Base-by-base conservation (phyloP, 2,113 vertebrate species). In the Cyprinodon brontotheroides region DNA sequence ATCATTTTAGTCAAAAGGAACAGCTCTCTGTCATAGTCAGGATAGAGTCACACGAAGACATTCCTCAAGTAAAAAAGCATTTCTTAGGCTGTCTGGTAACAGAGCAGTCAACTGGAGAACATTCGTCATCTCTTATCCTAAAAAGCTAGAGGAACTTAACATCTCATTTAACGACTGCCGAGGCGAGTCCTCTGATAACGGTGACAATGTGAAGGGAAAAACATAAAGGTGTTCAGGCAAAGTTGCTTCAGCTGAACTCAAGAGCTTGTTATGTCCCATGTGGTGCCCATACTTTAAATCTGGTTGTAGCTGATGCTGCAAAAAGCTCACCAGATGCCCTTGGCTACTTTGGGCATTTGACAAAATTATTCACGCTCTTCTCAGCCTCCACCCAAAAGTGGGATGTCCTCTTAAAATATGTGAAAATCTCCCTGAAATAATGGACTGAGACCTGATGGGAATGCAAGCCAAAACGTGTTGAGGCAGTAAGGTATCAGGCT, bases 91-190 rank as follows among this genome's bases (percentile, higher is more conserved):
- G 4, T 41, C 41, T 41, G 4, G 41, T 41, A 39, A 29, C 29
- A 29, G 29, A 29, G 29, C 29, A 29, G 29, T 29, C 29, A 29
- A 29, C 29, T 29, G 29, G 29, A 29, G 29, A 29, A 29, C 29
- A 29, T 29, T 29, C 1, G 29, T 29, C 29, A 29, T 29, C 29
- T 29, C 1, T 29, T 1, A 29, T 29, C 1, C 29, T 29, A 29
- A 29, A 29, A 29, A 29, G 67, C 71, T 88, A 2, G 59, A 77
- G 8, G 73, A 86, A 29, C 57, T 84, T 17, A 68, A 61, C 11
- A 79, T 86, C 68, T 36, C 65, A 4, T 83, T 82, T 62, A 57
- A 86, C 7, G 75, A 84, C 50, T 84, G 72, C 59, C 81, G 47
- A 68, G 47, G 29, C 6, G 22, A 50, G 45, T 50, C 22, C 17